Conservation (phyloP, 2,797 vertebrate genomes). For the Mormyrus proboscirostris region DNA sequence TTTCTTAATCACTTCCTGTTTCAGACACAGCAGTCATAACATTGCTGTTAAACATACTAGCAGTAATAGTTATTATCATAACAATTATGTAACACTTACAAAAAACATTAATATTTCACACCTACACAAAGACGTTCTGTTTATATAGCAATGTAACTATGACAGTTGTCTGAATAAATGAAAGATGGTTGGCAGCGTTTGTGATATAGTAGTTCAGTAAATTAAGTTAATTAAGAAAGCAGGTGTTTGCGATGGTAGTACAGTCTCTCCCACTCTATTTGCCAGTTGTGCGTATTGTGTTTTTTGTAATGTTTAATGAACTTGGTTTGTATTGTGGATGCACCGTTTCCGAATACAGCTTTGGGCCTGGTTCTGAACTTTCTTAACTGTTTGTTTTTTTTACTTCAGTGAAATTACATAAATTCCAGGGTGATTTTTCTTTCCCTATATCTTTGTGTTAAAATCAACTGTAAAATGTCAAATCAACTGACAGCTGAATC, state of each 20-base stretch:
- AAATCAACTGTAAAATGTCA: neutral
- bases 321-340: neutral
- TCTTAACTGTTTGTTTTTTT: neutral
- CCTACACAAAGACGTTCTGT: no score
- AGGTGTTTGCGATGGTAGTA: neutral
- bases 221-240: neutral
- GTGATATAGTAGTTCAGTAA: neutral
- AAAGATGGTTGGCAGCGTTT: neutral
- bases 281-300: neutral
- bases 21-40: slow-evolving; percentile 11
- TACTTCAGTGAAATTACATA: neutral
- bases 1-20: slow-evolving; percentile 83
- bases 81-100: neutral
- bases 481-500: neutral
- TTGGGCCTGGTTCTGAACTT: no score
- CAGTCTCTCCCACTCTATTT: neutral
- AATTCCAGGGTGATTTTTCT: neutral
- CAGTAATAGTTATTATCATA: neutral
- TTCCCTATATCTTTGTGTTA: neutral
- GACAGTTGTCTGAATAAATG: neutral
- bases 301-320: neutral
- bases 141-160: neutral
- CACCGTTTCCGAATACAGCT: neutral
- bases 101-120: neutral
- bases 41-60: neutral